Conservation (phyloP, 2,888 invertebrate species). For the Agapostemon virescens region DNA sequence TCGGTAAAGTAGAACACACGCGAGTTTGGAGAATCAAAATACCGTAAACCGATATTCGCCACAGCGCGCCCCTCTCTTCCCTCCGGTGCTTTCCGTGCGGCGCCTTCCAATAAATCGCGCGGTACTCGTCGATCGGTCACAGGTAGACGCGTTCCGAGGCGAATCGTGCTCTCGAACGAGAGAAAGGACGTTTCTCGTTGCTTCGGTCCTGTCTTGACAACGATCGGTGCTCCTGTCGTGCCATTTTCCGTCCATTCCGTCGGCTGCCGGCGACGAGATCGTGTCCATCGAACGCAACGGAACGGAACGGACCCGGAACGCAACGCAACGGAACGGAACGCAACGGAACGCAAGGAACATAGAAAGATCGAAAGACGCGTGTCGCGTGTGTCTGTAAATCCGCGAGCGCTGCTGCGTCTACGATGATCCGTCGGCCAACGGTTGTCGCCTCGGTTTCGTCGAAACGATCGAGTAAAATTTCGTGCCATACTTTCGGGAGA, state of each 20-base stretch:
- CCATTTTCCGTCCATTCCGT: background rate
- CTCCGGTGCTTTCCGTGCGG: background rate
- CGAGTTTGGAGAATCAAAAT: background rate
- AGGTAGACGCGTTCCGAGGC: background rate
- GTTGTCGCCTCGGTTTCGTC: background rate
- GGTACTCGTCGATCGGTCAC: background rate
- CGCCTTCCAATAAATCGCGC: background rate
- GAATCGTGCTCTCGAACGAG: background rate
- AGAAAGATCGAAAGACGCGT: background rate
- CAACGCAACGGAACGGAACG: background rate
- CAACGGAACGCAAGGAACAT: background rate
- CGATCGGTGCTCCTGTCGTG: background rate
- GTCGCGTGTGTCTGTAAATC: background rate
- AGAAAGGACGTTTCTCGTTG: conserved; percentile 11
- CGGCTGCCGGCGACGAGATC: background rate
- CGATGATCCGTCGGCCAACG: background rate
- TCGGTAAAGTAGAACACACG: background rate
- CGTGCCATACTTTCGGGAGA: background rate
- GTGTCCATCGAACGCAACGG: background rate
- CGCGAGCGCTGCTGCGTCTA: background rate
- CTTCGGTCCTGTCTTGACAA: too few relatives aligned
- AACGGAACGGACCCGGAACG: too few relatives aligned
- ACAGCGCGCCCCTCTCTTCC: background rate
- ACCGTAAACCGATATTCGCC: background rate
- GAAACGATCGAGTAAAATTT: background rate